Evolutionary conservation across 2,113 vertebrate genomes (phyloP).

Genomic region (Lycaon pictus): DNA sequence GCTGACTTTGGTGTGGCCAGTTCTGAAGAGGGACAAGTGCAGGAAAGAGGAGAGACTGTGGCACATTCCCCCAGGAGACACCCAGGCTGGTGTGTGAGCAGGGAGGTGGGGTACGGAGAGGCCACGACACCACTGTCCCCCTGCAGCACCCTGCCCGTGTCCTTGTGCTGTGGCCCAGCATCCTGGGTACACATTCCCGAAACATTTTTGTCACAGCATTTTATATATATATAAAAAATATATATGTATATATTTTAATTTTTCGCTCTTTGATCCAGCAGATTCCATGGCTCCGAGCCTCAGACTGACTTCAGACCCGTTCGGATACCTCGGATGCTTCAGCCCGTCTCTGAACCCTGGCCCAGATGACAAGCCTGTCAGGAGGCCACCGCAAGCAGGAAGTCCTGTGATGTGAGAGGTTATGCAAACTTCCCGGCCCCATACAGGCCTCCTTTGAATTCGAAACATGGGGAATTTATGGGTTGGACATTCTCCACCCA

Average conservation of each 20-base stretch:
- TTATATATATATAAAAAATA: neutral
- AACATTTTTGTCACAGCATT: no score
- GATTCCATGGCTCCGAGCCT: neutral
- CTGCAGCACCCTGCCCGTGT: neutral
- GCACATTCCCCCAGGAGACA: neutral
- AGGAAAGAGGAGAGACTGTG: rapidly evolving
- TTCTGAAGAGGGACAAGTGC: neutral
- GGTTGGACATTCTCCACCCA: slow-evolving; percentile 25
- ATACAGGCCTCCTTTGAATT: neutral
- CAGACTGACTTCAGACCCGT: neutral
- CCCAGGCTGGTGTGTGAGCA: rapidly evolving
- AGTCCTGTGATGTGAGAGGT: neutral
- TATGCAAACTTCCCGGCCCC: neutral
- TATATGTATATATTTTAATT: no score
- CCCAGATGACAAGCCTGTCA: neutral
- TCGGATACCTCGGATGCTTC: rapidly evolving
- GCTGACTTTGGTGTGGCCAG: neutral
- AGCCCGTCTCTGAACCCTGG: neutral
- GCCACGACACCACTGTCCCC: rapidly evolving
- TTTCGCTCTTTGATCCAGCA: neutral
- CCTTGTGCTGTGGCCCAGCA: neutral
- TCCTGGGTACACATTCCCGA: neutral
- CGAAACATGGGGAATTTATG: neutral
- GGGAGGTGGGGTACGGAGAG: no score
- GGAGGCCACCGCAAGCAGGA: neutral